Percentiles rank a stretch among this genome's conserved stretches.
phyloP scores from a whole-genome alignment of 2,888 invertebrate species.

The Polyommatus iphigenia region DNA sequence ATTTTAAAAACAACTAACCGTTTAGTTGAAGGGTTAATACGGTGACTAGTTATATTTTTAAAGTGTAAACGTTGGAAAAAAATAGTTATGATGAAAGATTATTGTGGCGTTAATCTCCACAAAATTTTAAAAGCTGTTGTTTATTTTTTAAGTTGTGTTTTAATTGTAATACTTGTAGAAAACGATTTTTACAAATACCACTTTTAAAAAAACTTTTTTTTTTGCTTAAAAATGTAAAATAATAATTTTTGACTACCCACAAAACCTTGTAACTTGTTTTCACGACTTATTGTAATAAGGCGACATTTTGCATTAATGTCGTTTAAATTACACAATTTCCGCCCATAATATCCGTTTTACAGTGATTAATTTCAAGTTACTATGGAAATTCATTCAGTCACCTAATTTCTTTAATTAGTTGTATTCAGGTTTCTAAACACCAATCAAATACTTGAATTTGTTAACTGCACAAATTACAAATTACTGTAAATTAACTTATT shows the following conservation, averaged over 20 bases:
- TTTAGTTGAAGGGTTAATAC: too few relatives aligned
- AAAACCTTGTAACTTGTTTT: background rate
- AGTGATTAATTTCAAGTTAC: background rate
- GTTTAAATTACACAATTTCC: background rate
- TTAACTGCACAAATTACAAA: background rate
- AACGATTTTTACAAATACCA: background rate
- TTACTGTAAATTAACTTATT: background rate
- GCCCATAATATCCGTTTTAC: background rate
- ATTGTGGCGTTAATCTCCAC: too few relatives aligned
- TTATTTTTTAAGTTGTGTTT: too few relatives aligned
- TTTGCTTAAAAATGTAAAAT: background rate
- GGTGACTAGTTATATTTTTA: too few relatives aligned
- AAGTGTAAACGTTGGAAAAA: too few relatives aligned
- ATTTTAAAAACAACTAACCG: too few relatives aligned
- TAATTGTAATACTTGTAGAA: too few relatives aligned
- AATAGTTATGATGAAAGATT: too few relatives aligned
- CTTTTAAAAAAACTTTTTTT: background rate
- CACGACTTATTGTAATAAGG: background rate
- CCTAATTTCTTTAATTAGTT: conserved; percentile 7
- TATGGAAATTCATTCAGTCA: conserved; percentile 1
- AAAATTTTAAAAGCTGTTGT: too few relatives aligned
- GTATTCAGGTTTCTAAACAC: conserved; percentile 7
- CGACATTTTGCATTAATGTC: background rate
- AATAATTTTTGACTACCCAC: background rate
- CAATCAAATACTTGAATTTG: background rate